Base-by-base conservation (phyloP, 2,888 invertebrate species). In the Dioctria linearis region DNA sequence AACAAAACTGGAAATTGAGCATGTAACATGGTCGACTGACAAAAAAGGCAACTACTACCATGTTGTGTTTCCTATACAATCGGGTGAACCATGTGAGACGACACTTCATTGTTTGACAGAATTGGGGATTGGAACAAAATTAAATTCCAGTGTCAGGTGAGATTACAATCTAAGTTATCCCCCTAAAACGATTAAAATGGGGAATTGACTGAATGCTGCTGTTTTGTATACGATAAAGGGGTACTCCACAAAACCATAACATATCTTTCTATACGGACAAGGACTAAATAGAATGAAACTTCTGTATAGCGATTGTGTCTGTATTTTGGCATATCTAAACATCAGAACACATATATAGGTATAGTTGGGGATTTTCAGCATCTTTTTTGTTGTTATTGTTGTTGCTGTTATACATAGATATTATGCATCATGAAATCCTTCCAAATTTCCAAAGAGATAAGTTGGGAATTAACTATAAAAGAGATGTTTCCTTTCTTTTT, bases 101-200 rank as follows among this genome's bases (percentile, higher is more conserved):
- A 93, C 93, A 88, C 88, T 94, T 79, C 94, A 94, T 86, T 94
- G 93, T 85, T 90, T 94, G 81, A 94, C 94, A 2, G 92, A 94
- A 86, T 90, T 94, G 84, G 94, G 94, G 49, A 93, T 94, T 83
- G 94, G 94, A 37, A 91, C 92, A 40, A 91, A 91, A 86, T 91
- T 91, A 87, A 93, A 93, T 88, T 94, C 94, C 80, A 92, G 93
- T 85, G 93, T 94, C 81, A 94, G 93, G 94, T 94, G 90, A 89
- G 87, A 86, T 84, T 43, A 51, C 66, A 76, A 54, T 51, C 51
- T 65, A 61, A 73, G 46, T 39, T 46, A n/a, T 37, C 25, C 25
- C 25, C 6, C 59, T 63, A 5, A 46, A 39, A 37, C 49, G 63
- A 49, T 61, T 63, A 37, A 49, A 71, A 46, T 8, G n/a, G 40